phyloP scores from a whole-genome alignment of 1,140 invertebrate genomes.

The Hycleus phaleratus region DNA sequence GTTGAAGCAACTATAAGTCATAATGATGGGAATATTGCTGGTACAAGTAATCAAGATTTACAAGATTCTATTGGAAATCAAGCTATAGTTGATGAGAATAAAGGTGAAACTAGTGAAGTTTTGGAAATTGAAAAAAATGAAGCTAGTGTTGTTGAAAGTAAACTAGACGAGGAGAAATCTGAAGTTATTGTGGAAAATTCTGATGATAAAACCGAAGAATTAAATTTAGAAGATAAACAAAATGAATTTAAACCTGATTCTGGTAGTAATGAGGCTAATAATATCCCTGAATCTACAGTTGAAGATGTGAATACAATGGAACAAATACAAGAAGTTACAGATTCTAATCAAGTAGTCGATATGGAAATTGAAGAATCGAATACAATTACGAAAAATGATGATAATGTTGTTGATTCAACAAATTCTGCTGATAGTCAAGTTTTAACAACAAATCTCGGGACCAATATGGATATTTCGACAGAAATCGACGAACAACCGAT shows the following conservation, averaged over 20 bases:
- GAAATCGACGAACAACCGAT: not conserved
- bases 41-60: not conserved
- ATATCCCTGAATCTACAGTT: conserved; percentile 1
- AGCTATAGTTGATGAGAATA: not conserved
- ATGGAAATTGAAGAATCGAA: not conserved
- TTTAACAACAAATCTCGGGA: not conserved
- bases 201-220: not conserved
- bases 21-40: too few species aligned
- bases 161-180: not conserved
- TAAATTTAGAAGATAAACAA: not conserved
- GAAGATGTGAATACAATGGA: not conserved
- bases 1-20: not conserved
- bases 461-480: not conserved
- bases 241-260: too few species aligned
- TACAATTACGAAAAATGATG: not conserved
- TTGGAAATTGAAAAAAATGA: not conserved
- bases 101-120: not conserved
- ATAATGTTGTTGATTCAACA: not conserved
- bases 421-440: not conserved
- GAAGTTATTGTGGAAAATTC: not conserved
- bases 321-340: not conserved
- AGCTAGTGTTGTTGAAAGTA: not conserved
- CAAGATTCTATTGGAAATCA: not conserved
- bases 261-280: not conserved
- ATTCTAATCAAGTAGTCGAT: not conserved